These are phyloP conservation scores for Alces alces DNA, from an alignment of 2,113 vertebrate genomes.

Conservation along the genomic window DNA sequence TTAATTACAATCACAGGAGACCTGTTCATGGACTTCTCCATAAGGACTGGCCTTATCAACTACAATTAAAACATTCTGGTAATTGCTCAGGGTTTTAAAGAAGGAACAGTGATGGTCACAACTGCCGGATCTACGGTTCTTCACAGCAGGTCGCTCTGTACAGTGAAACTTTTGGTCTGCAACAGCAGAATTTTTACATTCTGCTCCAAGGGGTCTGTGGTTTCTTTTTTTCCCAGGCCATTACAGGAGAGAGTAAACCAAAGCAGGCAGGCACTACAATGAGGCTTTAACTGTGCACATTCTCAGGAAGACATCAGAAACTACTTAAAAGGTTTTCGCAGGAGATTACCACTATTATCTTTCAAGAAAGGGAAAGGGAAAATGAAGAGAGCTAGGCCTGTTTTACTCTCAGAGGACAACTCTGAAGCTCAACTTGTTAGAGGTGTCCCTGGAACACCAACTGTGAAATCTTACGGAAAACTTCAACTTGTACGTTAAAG, in stretches of 20 bases:
- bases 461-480: neutral
- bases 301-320: constrained; percentile 29
- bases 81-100: neutral
- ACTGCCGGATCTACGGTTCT: neutral
- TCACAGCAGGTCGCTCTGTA: neutral
- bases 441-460: neutral
- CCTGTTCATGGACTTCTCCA: neutral
- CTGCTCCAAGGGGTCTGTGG: neutral
- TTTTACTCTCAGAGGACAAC: neutral
- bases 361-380: neutral
- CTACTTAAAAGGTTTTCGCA: constrained; percentile 18
- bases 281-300: neutral
- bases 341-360: constrained; percentile 3
- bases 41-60: neutral
- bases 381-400: neutral
- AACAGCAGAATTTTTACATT: neutral
- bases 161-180: neutral
- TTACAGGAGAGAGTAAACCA: constrained; percentile 23
- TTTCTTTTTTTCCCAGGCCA: neutral
- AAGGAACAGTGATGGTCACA: neutral
- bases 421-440: neutral
- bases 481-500: neutral
- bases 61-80: neutral
- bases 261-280: neutral
- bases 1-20: neutral